A percentile compares a stretch with the other conserved stretches of the same genome.
Evolutionary conservation across 2,113 vertebrate genomes (phyloP).

Genomic region (Archocentrus centrarchus): DNA sequence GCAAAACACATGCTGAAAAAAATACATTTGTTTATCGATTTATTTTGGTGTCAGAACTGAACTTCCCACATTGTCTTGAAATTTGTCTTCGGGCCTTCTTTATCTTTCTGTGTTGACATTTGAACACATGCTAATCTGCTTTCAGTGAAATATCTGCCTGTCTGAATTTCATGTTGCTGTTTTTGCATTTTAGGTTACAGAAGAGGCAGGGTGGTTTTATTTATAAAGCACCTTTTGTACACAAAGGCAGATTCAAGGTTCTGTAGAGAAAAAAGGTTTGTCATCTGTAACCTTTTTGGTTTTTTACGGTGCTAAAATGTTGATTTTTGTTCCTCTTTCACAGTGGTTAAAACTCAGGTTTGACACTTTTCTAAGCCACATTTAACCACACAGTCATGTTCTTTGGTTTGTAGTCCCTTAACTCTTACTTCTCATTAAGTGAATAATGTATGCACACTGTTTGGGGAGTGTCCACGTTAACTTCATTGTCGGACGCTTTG

Average conservation of each 20-base stretch:
- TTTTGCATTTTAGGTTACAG: background rate
- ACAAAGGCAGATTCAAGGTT: background rate
- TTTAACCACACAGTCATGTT: background rate
- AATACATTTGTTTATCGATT: conserved; percentile 43
- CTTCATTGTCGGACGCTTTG: background rate
- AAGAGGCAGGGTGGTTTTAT: background rate
- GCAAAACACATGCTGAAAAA: conserved; percentile 8
- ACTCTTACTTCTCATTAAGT: background rate
- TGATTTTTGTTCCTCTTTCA: background rate
- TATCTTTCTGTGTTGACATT: background rate
- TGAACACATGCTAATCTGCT: background rate
- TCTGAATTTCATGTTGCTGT: background rate
- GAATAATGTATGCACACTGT: background rate
- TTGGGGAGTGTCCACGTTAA: background rate
- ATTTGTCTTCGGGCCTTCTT: background rate
- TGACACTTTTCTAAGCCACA: background rate
- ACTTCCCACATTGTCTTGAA: background rate
- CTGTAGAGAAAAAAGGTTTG: background rate
- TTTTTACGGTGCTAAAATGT: conserved; percentile 4
- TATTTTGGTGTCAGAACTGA: conserved; percentile 2
- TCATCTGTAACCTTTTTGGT: background rate
- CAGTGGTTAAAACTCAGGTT: too few relatives aligned
- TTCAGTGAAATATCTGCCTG: too few relatives aligned
- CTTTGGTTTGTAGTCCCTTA: background rate
- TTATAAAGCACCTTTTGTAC: background rate